Evolutionary conservation across 2,888 invertebrate species (phyloP).

Genomic region (Bembecia ichneumoniformis): DNA sequence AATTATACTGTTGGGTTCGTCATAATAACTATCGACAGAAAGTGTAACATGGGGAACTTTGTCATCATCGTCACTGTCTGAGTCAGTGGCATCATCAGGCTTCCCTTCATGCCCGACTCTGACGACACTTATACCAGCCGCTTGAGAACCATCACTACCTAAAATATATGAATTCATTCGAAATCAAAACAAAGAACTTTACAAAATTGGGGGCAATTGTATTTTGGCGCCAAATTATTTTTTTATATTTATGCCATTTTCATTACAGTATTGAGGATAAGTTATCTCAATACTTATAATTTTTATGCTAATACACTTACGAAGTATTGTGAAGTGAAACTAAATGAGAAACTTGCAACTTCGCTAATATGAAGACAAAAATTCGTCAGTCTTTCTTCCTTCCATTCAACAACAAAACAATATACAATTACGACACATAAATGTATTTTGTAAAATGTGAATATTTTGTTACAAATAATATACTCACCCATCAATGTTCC

Average conservation of each 20-base stretch:
- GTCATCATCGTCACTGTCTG: slow-evolving; percentile 72
- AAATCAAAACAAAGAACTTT: not conserved
- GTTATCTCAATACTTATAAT: too few relatives aligned
- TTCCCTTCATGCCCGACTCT: slow-evolving; percentile 68
- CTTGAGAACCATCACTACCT: slow-evolving; percentile 69
- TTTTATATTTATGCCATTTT: not conserved
- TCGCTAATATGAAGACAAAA: too few relatives aligned
- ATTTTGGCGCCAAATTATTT: slow-evolving; percentile 16
- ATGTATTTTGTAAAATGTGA: too few relatives aligned
- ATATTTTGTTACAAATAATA: too few relatives aligned
- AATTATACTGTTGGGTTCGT: slow-evolving; percentile 67
- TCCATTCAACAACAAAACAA: too few relatives aligned
- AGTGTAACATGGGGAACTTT: slow-evolving; percentile 76
- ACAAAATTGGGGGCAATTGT: not conserved
- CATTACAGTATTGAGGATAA: too few relatives aligned
- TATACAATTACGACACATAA: too few relatives aligned
- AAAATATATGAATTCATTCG: slow-evolving; percentile 8
- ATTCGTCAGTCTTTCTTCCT: too few relatives aligned
- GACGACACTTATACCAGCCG: slow-evolving; percentile 75
- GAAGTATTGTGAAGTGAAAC: too few relatives aligned
- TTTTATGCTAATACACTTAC: too few relatives aligned
- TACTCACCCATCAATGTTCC: slow-evolving; percentile 84
- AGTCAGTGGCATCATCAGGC: slow-evolving; percentile 71
- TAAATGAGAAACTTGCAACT: too few relatives aligned
- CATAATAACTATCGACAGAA: slow-evolving; percentile 77